Evolutionary conservation across 2,797 vertebrate genomes (phyloP).

Genomic region (Semotilus atromaculatus): DNA sequence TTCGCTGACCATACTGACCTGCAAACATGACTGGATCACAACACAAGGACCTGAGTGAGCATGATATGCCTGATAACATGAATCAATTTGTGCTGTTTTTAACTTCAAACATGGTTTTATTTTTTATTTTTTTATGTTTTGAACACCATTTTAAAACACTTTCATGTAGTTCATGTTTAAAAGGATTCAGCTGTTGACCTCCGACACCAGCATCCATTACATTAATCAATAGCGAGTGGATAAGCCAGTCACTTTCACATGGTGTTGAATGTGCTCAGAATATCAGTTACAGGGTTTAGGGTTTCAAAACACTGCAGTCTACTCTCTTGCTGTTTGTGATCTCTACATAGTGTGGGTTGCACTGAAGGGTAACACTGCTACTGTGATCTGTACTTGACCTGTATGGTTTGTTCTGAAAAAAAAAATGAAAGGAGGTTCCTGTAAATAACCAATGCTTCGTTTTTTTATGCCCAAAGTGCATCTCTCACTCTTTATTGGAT

Average conservation of each 20-base stretch:
- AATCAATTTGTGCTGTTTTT: constrained; percentile 11
- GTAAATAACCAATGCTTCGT: constrained; percentile 14
- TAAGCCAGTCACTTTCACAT: constrained; percentile 43
- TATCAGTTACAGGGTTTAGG: constrained; percentile 51
- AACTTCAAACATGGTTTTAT: background rate
- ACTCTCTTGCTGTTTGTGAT: constrained; percentile 3
- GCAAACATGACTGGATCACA: constrained; percentile 7
- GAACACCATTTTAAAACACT: constrained; percentile 22
- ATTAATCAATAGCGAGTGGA: constrained; percentile 43
- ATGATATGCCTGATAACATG: background rate
- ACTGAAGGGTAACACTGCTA: constrained; percentile 14
- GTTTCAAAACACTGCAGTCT: constrained; percentile 35
- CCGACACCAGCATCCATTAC: constrained; percentile 15
- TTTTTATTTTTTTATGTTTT: background rate
- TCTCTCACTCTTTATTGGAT: background rate
- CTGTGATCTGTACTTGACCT: constrained; percentile 29
- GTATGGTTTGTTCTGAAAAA: background rate
- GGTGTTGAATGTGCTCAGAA: constrained; percentile 22
- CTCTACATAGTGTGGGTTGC: constrained; percentile 37
- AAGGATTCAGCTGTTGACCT: constrained; percentile 53
- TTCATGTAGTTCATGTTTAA: constrained; percentile 27
- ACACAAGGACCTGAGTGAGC: constrained; percentile 1
- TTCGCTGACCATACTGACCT: constrained; percentile 13
- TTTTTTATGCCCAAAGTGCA: background rate
- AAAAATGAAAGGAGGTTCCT: background rate